Conservation (phyloP, 2,113 vertebrate species). For the Callithrix jacchus region DNA sequence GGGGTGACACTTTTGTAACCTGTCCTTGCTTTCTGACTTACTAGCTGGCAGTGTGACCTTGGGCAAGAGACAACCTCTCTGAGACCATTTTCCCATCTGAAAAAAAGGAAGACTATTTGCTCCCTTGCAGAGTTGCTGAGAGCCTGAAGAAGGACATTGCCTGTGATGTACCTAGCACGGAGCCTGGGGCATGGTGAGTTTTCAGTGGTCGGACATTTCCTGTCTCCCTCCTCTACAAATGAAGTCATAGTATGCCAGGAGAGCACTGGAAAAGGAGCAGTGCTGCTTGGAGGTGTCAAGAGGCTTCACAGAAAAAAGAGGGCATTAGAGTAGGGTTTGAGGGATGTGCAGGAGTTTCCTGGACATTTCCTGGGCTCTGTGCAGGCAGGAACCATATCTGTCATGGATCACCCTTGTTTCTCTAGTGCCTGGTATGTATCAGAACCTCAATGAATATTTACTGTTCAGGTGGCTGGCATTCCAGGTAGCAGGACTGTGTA, state of each 20-base stretch:
- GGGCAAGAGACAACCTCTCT: background rate
- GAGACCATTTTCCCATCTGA: background rate
- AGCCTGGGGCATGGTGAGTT: background rate
- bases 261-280: background rate
- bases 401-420: background rate
- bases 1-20: background rate
- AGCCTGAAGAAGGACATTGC: background rate
- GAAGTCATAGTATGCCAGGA: background rate
- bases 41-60: background rate
- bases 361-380: background rate
- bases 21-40: background rate
- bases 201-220: background rate
- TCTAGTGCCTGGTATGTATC: background rate
- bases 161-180: background rate
- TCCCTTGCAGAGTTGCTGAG: background rate
- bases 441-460: background rate
- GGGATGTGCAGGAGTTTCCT: background rate
- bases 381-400: background rate
- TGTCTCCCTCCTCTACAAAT: background rate
- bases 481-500: background rate
- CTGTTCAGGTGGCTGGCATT: background rate
- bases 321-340: background rate
- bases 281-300: no score
- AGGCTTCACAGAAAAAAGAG: background rate
- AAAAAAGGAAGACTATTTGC: background rate